Evolutionary conservation across 2,888 invertebrate genomes (phyloP).

Genomic region (Argyresthia goedartella): DNA sequence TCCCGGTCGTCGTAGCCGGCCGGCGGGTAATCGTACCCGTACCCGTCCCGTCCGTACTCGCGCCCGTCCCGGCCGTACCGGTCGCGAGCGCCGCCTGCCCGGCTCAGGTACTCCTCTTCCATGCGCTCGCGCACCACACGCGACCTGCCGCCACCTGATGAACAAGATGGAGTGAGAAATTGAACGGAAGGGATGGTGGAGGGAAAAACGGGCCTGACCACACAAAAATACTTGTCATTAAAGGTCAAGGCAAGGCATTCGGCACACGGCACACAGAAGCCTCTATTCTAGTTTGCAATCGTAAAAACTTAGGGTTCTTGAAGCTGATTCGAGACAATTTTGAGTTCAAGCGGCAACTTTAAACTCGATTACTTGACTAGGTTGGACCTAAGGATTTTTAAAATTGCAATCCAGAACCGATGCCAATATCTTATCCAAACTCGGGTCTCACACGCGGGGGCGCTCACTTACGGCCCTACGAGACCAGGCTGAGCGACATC

Average conservation of each 20-base stretch:
- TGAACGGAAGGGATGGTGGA: not conserved
- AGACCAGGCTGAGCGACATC: slow-evolving; percentile 34
- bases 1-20: slow-evolving; percentile 36
- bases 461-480: slow-evolving; percentile 44
- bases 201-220: not conserved
- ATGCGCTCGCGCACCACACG: slow-evolving; percentile 67
- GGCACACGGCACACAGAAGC: slow-evolving; percentile 16
- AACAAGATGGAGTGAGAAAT: not conserved
- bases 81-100: slow-evolving; percentile 16
- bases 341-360: too few species aligned
- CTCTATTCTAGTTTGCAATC: too few species aligned
- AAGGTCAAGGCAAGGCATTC: slow-evolving; percentile 7
- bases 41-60: slow-evolving; percentile 23
- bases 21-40: slow-evolving; percentile 34
- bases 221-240: too few species aligned
- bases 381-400: too few species aligned
- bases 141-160: slow-evolving; percentile 38
- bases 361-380: too few species aligned
- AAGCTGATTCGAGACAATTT: too few species aligned
- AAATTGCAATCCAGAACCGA: too few species aligned
- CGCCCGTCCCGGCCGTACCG: slow-evolving; percentile 34
- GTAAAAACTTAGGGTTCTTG: too few species aligned
- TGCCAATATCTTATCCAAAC: too few species aligned
- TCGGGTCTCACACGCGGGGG: not conserved
- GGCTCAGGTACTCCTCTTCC: slow-evolving; percentile 66